Conservation (phyloP, 1,140 invertebrate species). For the Drosophila tropicalis region DNA sequence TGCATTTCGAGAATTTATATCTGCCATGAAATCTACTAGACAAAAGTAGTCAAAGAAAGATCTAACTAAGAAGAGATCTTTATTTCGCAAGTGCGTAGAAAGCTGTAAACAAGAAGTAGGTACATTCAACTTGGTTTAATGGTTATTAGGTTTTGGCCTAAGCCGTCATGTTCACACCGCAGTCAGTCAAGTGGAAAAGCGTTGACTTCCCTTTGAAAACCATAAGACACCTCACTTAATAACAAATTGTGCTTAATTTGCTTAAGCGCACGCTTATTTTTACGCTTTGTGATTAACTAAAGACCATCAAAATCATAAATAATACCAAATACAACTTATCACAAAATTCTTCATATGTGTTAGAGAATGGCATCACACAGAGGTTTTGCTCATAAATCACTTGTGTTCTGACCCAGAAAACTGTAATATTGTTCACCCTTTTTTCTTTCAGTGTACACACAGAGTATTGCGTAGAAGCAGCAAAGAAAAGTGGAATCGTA, state of each 20-base stretch:
- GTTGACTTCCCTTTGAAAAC: conserved; percentile 52
- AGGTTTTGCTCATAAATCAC: conserved; percentile 59
- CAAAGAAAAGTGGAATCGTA: conserved; percentile 34
- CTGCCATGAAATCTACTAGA: conserved; percentile 51
- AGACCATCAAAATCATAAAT: conserved; percentile 67
- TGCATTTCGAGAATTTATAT: conserved; percentile 54
- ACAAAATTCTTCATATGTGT: conserved; percentile 30
- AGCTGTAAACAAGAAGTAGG: conserved; percentile 38
- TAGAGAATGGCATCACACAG: conserved; percentile 29
- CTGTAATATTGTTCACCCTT: conserved; percentile 8
- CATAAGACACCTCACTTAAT: conserved; percentile 49
- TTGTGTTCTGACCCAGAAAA: conserved; percentile 72
- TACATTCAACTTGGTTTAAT: background rate
- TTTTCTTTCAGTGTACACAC: conserved; percentile 32
- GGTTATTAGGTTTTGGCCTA: conserved; percentile 15
- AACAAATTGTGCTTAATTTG: conserved; percentile 58
- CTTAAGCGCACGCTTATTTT: conserved; percentile 53
- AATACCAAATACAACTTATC: conserved; percentile 34
- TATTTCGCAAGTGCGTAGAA: conserved; percentile 55
- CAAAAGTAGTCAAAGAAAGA: conserved; percentile 17
- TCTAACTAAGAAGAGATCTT: conserved; percentile 37
- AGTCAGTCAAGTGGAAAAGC: conserved; percentile 65
- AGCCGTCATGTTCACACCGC: conserved; percentile 52
- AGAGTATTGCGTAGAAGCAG: conserved; percentile 21
- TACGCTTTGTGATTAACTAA: conserved; percentile 69